Conservation (phyloP, 64 coral and sea anemone genomes). For the Pachyseris speciosa region DNA sequence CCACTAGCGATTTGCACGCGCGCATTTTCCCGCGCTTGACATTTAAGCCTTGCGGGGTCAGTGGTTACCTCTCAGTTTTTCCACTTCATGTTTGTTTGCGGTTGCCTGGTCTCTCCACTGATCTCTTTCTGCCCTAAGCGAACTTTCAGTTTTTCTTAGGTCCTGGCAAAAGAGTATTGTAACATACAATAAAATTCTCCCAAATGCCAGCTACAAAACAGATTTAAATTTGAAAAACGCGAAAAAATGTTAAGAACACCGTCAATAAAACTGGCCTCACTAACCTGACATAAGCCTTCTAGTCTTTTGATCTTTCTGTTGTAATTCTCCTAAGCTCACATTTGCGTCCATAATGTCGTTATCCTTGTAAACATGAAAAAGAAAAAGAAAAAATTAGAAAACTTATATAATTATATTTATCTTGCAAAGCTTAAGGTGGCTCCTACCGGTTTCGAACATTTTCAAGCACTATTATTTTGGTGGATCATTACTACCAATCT, state of each 20-base stretch:
- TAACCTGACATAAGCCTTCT: conserved; percentile 86
- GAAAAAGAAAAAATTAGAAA: neutral
- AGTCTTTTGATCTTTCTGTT: conserved; percentile 95
- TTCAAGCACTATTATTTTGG: too few species aligned
- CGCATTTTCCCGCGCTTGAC: too few species aligned
- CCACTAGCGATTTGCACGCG: too few species aligned
- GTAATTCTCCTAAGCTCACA: conserved; percentile 86
- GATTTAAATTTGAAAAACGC: neutral
- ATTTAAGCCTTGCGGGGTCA: too few species aligned
- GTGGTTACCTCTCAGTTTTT: conserved; percentile 86
- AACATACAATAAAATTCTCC: too few species aligned
- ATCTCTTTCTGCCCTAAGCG: conserved; percentile 87
- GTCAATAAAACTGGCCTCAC: neutral
- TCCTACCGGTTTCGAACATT: too few species aligned
- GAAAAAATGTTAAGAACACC: neutral
- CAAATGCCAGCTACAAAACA: too few species aligned
- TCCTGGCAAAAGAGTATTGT: conserved; percentile 56
- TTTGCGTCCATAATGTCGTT: conserved; percentile 99
- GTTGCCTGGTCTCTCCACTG: conserved; percentile 92
- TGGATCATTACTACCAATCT: too few species aligned
- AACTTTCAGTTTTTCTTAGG: conserved; percentile 73
- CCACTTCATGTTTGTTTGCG: conserved; percentile 96
- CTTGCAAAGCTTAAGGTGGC: too few species aligned
- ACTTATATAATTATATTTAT: too few species aligned
- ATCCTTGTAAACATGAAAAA: conserved; percentile 69